Conservation (phyloP, 1,140 invertebrate species). For the Papilio aristodemus region DNA sequence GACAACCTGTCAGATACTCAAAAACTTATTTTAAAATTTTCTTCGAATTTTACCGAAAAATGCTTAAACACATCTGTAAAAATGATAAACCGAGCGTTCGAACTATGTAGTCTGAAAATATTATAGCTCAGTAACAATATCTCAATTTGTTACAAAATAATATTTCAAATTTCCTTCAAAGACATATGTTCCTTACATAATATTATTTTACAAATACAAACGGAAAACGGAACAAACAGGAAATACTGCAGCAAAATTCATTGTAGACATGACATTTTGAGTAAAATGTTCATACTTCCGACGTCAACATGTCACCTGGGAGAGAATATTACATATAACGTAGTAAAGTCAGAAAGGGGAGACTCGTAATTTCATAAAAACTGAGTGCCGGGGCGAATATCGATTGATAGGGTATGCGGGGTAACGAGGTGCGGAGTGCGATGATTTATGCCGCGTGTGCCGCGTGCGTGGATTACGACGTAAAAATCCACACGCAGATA, state of each 20-base stretch:
- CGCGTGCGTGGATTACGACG: slow-evolving; percentile 26
- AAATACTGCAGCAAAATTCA: slow-evolving; percentile 13
- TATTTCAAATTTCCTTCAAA: not conserved
- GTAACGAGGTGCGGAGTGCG: slow-evolving; percentile 43
- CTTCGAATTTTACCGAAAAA: too few relatives aligned
- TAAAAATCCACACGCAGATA: slow-evolving; percentile 6
- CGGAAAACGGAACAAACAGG: not conserved
- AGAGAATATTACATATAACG: slow-evolving; percentile 28
- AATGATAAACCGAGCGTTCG: too few relatives aligned
- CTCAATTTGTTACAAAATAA: not conserved
- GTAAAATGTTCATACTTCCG: slow-evolving; percentile 8
- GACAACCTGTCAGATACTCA: too few relatives aligned
- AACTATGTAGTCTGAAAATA: too few relatives aligned
- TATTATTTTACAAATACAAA: not conserved
- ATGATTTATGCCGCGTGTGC: slow-evolving; percentile 41
- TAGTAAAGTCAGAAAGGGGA: slow-evolving; percentile 25
- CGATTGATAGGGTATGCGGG: slow-evolving; percentile 44
- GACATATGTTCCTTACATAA: not conserved
- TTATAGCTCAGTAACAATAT: not conserved
- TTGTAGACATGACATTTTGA: slow-evolving; percentile 3
- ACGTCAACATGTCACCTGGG: slow-evolving; percentile 19
- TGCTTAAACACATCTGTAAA: too few relatives aligned
- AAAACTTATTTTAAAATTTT: too few relatives aligned
- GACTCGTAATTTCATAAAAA: slow-evolving; percentile 35
- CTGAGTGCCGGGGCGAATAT: slow-evolving; percentile 42